Conservation (phyloP, 2,113 vertebrate species). For the Chionis minor region DNA sequence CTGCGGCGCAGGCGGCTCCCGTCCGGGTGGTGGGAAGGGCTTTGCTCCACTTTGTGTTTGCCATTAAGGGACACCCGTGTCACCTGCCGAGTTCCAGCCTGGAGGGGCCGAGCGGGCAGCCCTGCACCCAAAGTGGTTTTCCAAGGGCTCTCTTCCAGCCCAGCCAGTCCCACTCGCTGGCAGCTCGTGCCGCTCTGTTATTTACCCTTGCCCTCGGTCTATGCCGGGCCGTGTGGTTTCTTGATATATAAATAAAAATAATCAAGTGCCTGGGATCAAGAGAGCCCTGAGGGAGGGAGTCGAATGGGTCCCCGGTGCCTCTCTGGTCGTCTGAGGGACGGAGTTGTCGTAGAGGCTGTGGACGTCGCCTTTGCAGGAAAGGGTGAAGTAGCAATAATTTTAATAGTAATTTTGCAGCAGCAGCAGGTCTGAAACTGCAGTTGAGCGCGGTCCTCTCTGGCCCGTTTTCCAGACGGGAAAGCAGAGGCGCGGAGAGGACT, state of each 20-base stretch:
- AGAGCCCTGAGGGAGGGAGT: neutral
- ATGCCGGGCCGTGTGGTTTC: neutral
- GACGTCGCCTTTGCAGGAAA: neutral
- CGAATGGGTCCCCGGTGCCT: neutral
- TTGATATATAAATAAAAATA: neutral
- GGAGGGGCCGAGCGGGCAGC: neutral
- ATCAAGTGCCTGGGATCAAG: neutral
- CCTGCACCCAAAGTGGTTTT: neutral
- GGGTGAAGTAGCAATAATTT: neutral
- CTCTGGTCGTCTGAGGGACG: neutral
- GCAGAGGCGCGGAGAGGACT: neutral
- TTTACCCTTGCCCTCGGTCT: neutral
- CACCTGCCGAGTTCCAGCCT: neutral
- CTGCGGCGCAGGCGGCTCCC: rapidly evolving
- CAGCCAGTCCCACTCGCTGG: neutral
- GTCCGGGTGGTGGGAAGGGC: rapidly evolving
- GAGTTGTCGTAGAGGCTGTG: neutral
- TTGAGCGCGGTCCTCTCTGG: too few species aligned
- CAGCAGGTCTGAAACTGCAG: neutral
- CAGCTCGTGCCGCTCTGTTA: neutral
- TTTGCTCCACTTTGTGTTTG: neutral
- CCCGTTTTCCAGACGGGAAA: neutral
- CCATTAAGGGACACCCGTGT: neutral
- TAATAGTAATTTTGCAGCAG: neutral
- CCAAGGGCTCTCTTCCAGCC: neutral